These are phyloP conservation scores for Pocillopora verrucosa DNA, from an alignment of 64 coral and sea anemone species.

Conservation along the genomic window DNA sequence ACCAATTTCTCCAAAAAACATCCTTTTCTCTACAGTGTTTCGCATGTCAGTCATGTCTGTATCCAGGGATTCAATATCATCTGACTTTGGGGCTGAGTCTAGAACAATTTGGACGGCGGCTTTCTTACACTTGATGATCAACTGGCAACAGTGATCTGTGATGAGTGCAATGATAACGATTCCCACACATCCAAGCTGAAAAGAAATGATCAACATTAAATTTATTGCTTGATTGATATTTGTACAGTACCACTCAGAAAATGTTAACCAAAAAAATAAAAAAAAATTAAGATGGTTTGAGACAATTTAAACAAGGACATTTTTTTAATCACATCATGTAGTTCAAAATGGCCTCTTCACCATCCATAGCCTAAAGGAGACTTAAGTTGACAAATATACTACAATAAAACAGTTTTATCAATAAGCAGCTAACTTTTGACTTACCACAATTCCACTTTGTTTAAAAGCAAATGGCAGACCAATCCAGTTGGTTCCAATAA, in stretches of 20 bases:
- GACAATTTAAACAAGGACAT: no score
- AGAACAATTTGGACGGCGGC: conserved; percentile 69
- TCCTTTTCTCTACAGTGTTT: conserved; percentile 81
- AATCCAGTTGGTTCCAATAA: conserved; percentile 94
- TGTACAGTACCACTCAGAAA: neutral
- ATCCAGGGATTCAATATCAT: conserved; percentile 44
- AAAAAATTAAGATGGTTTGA: no score
- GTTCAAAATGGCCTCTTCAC: neutral
- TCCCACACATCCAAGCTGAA: conserved; percentile 70
- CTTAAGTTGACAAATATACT: neutral
- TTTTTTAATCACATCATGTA: no score
- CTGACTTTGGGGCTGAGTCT: conserved; percentile 48
- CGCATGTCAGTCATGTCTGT: conserved; percentile 32
- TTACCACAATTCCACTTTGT: conserved; percentile 97
- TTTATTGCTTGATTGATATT: no score
- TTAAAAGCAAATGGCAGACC: conserved; percentile 95
- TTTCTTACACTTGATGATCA: conserved; percentile 93
- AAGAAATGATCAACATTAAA: neutral
- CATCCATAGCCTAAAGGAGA: neutral
- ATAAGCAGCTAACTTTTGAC: neutral
- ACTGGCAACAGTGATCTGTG: conserved; percentile 87
- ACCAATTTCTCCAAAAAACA: conserved; percentile 82
- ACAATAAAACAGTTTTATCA: neutral
- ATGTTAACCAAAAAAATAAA: no score
- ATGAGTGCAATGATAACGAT: conserved; percentile 58